Evolutionary conservation across 2,113 vertebrate genomes (phyloP).

Genomic region (Brachyhypopomus occidentalis): DNA sequence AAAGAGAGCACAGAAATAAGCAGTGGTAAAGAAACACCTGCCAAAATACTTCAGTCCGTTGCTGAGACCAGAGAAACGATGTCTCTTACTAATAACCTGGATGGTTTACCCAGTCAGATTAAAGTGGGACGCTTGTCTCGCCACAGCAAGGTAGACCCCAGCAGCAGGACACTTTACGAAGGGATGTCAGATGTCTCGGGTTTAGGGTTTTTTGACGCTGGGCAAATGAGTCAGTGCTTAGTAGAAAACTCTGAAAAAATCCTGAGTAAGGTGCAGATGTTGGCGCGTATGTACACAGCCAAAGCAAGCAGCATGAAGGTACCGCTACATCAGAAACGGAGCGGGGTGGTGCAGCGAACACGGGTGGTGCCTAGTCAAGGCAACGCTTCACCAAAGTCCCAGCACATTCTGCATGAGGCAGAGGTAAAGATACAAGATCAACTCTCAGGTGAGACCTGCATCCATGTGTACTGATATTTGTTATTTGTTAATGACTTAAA

Average conservation of each 20-base stretch:
- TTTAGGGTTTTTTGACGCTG: slow-evolving; percentile 69
- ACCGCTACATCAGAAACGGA: slow-evolving; percentile 70
- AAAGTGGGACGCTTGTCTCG: slow-evolving; percentile 65
- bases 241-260: slow-evolving; percentile 80
- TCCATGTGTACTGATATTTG: neutral
- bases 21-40: neutral
- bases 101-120: slow-evolving; percentile 59
- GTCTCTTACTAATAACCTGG: slow-evolving; percentile 30
- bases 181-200: slow-evolving; percentile 58
- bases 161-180: slow-evolving; percentile 61
- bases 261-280: slow-evolving; percentile 83
- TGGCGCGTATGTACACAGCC: slow-evolving; percentile 84
- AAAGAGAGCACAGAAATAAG: neutral
- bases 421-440: slow-evolving; percentile 30
- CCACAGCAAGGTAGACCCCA: slow-evolving; percentile 56
- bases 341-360: neutral
- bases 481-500: neutral
- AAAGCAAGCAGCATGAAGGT: slow-evolving; percentile 79
- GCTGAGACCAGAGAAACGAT: slow-evolving; percentile 14
- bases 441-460: slow-evolving; percentile 31
- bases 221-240: slow-evolving; percentile 65
- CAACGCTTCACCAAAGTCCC: slow-evolving; percentile 11
- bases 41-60: neutral
- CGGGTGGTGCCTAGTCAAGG: slow-evolving; percentile 32
- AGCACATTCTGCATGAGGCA: slow-evolving; percentile 14